A percentile compares a stretch with the other conserved stretches of the same genome.
These are phyloP conservation scores for Pseudopleuronectes americanus DNA, from an alignment of 2,797 vertebrate species.

Conservation along the genomic window DNA sequence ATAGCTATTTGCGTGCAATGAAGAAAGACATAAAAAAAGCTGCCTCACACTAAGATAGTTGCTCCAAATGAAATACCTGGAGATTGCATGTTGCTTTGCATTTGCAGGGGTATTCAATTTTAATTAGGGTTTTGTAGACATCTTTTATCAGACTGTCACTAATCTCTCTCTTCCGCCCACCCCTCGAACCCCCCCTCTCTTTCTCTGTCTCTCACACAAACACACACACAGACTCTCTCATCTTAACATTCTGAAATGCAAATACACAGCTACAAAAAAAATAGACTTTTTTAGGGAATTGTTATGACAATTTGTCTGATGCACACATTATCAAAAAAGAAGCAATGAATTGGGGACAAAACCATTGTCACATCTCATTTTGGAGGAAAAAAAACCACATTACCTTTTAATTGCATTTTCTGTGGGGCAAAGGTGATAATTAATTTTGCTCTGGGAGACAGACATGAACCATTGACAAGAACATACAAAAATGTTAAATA, in stretches of 20 bases:
- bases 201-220: neutral
- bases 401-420: constrained; percentile 83
- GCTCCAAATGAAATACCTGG: constrained; percentile 84
- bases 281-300: constrained; percentile 45
- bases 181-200: neutral
- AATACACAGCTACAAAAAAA: constrained; percentile 44
- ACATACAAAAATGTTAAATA: constrained; percentile 66
- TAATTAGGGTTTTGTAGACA: constrained; percentile 87
- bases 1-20: constrained; percentile 74
- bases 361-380: constrained; percentile 69
- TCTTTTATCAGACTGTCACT: constrained; percentile 86
- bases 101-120: constrained; percentile 83
- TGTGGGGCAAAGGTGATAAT: constrained; percentile 83
- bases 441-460: constrained; percentile 81
- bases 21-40: constrained; percentile 78
- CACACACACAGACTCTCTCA: constrained; percentile 17
- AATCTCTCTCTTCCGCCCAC: constrained; percentile 62
- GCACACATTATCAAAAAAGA: constrained; percentile 62
- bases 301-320: constrained; percentile 64
- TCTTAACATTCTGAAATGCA: constrained; percentile 48
- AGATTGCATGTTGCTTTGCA: constrained; percentile 83
- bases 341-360: constrained; percentile 65
- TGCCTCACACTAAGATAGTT: constrained; percentile 75
- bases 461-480: constrained; percentile 51
- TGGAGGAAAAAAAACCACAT: constrained; percentile 66